Conservation (phyloP, 2,113 vertebrate genomes). For the Rutilus rutilus region DNA sequence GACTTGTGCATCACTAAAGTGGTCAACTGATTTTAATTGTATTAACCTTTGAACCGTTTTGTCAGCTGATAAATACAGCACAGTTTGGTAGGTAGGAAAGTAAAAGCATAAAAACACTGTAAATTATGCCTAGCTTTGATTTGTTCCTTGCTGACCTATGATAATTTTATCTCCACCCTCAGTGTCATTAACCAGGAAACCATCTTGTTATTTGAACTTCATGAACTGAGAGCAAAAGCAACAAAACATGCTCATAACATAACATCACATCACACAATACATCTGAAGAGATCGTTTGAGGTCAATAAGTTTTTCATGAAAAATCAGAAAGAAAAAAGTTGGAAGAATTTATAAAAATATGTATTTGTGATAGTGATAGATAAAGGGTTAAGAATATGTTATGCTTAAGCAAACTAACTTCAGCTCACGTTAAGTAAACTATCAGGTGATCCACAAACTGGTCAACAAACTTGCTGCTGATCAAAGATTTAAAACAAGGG, state of each 20-base stretch:
- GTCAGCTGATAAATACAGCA: background rate
- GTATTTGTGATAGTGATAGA: background rate
- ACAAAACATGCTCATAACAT: background rate
- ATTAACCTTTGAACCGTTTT: background rate
- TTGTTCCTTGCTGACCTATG: background rate
- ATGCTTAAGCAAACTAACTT: conserved; percentile 10
- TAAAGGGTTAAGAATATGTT: background rate
- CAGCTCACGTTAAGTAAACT: background rate
- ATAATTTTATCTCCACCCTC: background rate
- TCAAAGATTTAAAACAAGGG: background rate
- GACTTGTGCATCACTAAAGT: background rate
- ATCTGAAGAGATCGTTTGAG: background rate
- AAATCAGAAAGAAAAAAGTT: background rate
- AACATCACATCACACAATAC: background rate
- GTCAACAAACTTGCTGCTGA: conserved; percentile 29
- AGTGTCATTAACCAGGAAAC: background rate
- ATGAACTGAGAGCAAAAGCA: background rate
- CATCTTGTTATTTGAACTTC: conserved; percentile 12
- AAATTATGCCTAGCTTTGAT: background rate
- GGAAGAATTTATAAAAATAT: background rate
- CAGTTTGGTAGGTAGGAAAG: background rate
- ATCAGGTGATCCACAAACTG: background rate
- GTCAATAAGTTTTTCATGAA: background rate
- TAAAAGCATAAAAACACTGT: background rate
- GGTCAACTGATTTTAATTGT: background rate